Conservation (phyloP, 2,888 invertebrate species). For the Parthenolecanium corni region DNA sequence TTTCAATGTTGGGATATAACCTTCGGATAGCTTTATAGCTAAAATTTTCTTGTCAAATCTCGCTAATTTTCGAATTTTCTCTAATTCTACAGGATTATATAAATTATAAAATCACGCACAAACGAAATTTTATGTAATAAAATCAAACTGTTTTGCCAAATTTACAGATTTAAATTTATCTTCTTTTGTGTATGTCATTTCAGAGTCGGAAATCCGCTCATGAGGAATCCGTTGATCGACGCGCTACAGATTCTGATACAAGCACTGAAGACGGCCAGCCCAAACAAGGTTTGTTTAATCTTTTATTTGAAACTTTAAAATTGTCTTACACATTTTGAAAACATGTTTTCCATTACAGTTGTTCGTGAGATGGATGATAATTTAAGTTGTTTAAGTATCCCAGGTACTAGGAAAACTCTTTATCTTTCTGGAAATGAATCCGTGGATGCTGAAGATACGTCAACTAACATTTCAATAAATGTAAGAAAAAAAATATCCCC, state of each 20-base stretch:
- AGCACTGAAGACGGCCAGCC: constrained; percentile 51
- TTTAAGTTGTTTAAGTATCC: constrained; percentile 53
- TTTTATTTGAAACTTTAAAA: neutral
- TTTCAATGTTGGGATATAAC: too few relatives aligned
- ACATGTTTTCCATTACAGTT: neutral
- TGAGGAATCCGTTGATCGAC: constrained; percentile 55
- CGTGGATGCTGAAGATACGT: constrained; percentile 26
- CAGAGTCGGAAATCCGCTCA: constrained; percentile 61
- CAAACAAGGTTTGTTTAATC: constrained; percentile 32
- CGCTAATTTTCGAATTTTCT: too few relatives aligned
- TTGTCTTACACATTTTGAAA: neutral
- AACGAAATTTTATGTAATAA: neutral
- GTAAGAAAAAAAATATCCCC: constrained; percentile 32
- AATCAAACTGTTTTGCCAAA: neutral
- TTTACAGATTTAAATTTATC: too few relatives aligned
- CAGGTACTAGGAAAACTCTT: constrained; percentile 71
- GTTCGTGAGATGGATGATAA: constrained; percentile 32
- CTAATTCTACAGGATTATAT: too few relatives aligned
- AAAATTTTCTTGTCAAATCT: too few relatives aligned
- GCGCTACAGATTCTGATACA: constrained; percentile 65
- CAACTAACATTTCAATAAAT: constrained; percentile 32
- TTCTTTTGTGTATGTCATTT: constrained; percentile 13
- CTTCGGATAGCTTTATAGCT: too few relatives aligned
- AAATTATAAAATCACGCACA: neutral
- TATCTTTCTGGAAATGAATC: constrained; percentile 44